phyloP scores from a whole-genome alignment of 2,113 vertebrate genomes.

The Amphiprion ocellaris region DNA sequence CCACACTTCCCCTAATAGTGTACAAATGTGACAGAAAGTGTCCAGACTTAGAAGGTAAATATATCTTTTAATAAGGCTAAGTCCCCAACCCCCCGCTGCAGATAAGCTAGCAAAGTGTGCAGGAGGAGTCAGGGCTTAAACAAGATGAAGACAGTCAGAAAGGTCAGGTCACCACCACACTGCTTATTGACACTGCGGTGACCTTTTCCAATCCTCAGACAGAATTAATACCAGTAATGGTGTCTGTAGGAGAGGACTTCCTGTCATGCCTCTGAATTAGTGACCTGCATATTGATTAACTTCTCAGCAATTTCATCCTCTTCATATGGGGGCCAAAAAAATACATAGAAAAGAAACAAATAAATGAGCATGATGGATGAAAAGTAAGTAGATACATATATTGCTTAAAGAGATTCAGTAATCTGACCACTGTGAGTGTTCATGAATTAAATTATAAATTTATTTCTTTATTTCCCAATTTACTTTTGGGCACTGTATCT shows the following conservation, averaged over 20 bases:
- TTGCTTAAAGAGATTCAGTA: no score
- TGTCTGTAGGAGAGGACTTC: conserved; percentile 70
- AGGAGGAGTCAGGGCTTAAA: conserved; percentile 43
- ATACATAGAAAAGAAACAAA: not conserved
- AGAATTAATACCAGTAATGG: conserved; percentile 81
- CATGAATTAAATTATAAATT: no score
- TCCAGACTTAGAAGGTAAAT: conserved; percentile 2
- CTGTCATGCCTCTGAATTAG: conserved; percentile 70
- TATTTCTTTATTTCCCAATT: no score
- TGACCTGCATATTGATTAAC: conserved; percentile 64
- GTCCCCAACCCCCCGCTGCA: conserved; percentile 49
- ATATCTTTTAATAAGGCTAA: conserved; percentile 26
- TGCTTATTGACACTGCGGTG: conserved; percentile 56
- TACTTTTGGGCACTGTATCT: no score
- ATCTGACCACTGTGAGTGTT: not conserved
- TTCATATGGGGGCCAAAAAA: not conserved
- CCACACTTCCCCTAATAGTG: not conserved
- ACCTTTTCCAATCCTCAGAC: conserved; percentile 67
- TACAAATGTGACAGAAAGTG: conserved; percentile 29
- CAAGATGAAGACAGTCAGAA: conserved; percentile 61
- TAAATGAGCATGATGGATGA: not conserved
- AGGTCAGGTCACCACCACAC: conserved; percentile 73
- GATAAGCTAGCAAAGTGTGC: conserved; percentile 51
- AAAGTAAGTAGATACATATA: not conserved
- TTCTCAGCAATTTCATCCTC: conserved; percentile 35